Conservation (phyloP, 2,113 vertebrate species). For the Sturnira hondurensis region DNA sequence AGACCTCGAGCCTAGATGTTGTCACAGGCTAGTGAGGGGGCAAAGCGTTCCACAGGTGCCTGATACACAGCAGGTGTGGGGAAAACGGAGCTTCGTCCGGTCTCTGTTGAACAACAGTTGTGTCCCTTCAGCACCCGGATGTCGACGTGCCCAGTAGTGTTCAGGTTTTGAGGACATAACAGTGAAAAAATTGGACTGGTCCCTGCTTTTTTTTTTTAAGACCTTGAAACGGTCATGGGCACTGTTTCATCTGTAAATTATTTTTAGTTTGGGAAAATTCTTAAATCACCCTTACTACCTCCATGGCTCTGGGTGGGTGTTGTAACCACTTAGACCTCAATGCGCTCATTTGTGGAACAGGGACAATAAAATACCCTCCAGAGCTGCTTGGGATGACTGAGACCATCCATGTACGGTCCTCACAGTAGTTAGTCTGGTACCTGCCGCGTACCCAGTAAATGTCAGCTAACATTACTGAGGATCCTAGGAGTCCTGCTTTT, state of each 20-base stretch:
- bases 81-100: neutral
- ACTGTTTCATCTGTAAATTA: neutral
- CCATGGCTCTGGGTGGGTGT: neutral
- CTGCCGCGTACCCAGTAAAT: neutral
- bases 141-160: neutral
- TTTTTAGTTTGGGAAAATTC: conserved; percentile 46
- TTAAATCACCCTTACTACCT: neutral
- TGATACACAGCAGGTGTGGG: neutral
- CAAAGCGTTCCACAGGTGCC: neutral
- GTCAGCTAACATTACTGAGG: neutral
- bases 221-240: neutral
- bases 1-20: neutral
- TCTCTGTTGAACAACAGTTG: neutral
- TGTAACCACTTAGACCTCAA: neutral
- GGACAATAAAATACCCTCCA: neutral
- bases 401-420: neutral
- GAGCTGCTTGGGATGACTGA: neutral
- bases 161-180: neutral
- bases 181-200: neutral
- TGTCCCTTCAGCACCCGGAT: neutral
- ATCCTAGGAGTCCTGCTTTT: neutral
- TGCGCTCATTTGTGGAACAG: neutral
- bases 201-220: neutral
- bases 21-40: neutral
- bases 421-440: neutral